Evolutionary conservation across 2,888 invertebrate species (phyloP), one percentile per base, ranked within the genome.

Genomic region (Neoitamus cyanurus): DNA sequence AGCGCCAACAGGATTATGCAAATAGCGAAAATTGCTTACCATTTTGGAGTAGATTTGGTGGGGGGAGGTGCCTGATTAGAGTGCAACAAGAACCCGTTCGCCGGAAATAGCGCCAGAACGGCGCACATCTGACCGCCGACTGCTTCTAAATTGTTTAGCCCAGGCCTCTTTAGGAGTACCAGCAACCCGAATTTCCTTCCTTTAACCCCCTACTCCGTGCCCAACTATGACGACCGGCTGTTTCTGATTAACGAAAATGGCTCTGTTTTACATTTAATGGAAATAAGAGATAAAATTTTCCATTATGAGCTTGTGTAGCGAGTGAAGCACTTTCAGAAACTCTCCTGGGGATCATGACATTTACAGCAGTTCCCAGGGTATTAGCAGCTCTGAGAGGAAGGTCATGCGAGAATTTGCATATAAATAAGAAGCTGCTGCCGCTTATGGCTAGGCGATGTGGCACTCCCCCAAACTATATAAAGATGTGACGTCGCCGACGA

Each of bases 241-340:
- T 58, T 58, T 20, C 36, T 82, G 82, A 82, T 82, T 82, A 82
- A 82, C 68, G 82, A 69, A 82, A 82, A 82, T 82, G 82, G 69
- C 69, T 69, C 69, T 82, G 82, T 82, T 82, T 82, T 69, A 48
- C 82, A 48, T 82, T 82, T 82, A 82, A 82, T 82, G 82, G 69
- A 82, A 82, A 82, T 82, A 82, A 82, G 82, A 82, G 82, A 82
- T 82, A 82, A 82, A 82, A 82, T 69, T 82, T 37, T 30, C 37
- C 48, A 69, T 82, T 69, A 82, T 82, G 69, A 69, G 48, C 15
- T 58, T 78, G 48, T 31, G 31, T 25, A 48, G 58, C 28, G 31
- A 48, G 30, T 31, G 31, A 20, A 58, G 48, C 28, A 42, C 70
- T 70, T 78, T 58, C 31, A 25, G 37, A 48, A 78, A 25, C 46